Evolutionary conservation across 2,113 vertebrate genomes (phyloP).

Genomic region (Campylomormyrus numenius): DNA sequence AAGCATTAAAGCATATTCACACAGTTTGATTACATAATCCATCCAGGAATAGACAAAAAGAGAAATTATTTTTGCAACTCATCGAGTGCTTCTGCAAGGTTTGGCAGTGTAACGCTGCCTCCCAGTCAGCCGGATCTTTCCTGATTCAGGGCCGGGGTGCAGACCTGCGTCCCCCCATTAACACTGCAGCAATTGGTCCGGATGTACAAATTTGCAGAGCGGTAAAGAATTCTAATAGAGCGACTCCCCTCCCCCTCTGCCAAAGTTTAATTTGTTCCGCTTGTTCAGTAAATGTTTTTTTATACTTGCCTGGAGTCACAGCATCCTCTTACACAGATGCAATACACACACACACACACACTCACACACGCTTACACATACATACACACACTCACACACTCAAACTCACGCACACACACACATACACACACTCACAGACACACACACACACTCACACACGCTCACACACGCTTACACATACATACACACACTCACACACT

Average conservation of each 20-base stretch:
- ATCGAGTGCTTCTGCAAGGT: not conserved
- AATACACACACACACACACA: not conserved
- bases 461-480: no score
- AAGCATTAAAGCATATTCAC: slow-evolving; percentile 9
- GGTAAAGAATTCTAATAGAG: not conserved
- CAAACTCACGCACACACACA: no score
- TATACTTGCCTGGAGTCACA: not conserved
- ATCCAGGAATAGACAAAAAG: slow-evolving; percentile 13
- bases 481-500: no score
- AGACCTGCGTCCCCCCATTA: not conserved
- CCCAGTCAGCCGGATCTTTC: not conserved
- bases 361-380: not conserved
- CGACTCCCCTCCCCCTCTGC: not conserved
- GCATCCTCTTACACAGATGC: not conserved
- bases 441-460: no score
- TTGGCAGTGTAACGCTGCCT: not conserved
- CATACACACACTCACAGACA: no score
- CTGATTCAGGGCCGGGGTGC: not conserved
- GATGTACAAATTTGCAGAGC: slow-evolving; percentile 1
- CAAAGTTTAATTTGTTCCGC: not conserved
- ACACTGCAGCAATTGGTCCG: not conserved
- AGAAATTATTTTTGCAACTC: not conserved
- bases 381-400: no score
- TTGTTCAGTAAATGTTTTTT: not conserved
- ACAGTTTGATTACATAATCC: slow-evolving; percentile 3